Base-by-base conservation (phyloP, 1,140 invertebrate genomes). In the Cyphomyrmex costatus region DNA sequence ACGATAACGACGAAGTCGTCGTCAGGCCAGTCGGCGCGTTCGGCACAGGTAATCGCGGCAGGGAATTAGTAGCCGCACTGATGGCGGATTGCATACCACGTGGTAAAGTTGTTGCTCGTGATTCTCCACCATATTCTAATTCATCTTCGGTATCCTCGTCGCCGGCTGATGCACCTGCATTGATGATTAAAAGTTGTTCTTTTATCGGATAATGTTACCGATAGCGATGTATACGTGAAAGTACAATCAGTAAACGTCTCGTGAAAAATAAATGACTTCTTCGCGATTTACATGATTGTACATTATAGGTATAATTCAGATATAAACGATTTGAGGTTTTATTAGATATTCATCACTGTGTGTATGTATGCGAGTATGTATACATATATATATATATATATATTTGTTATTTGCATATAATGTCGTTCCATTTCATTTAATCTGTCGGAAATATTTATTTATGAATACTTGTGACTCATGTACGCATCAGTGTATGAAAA, bases 1-100 rank as follows among this genome's bases (percentile, higher is more conserved):
- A 36, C 36, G 36, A 19, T 92, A 91, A 91, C 90, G 90, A 92
- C 86, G 88, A 93, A 92, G 86, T 95, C 86, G 92, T 94, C 88
- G 93, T 95, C 12, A 89, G 92, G 14, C 95, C 96, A 88, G 93
- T 95, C 87, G 95, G 95, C 73, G 94, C 93, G 78, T 90, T 94
- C 89, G 95, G 96, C 24, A 97, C 97, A 33, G 97, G 97, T 85
- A 97, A 93, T 30, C 97, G 96, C 2, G 97, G 97, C 56, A 98
- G 93, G 0, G 97, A 98, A 88, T 98, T 98, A 0, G 97, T 97
- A 0, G 97, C 96, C 0, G 96, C 95, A 0, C 93, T 94, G 14
- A 95, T 94, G 3, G 95, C 95, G 3, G 95, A 94, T 66, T 97
- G 97, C 49, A 97, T 93, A 86, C 96, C 97, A 49, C 97, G 95